A percentile compares a stretch with the other conserved stretches of the same genome.
Evolutionary conservation across 1,140 invertebrate genomes (phyloP).

Genomic region (Campoletis sonorensis): DNA sequence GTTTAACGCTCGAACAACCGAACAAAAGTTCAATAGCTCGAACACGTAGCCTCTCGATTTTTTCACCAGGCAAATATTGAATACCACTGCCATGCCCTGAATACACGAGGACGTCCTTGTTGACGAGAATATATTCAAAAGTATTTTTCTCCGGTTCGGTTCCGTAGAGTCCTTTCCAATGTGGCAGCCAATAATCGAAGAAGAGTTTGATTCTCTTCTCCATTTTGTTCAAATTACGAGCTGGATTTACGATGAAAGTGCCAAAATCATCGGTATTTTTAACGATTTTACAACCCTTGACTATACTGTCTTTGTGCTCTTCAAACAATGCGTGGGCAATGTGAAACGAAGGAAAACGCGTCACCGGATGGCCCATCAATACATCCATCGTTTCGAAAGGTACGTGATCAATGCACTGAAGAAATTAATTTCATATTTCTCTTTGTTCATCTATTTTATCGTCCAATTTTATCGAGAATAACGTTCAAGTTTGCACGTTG

Average conservation of each 20-base stretch:
- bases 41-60: slow-evolving; percentile 79
- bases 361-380: slow-evolving; percentile 80
- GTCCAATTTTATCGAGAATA: too few species aligned
- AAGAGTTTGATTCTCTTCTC: slow-evolving; percentile 82
- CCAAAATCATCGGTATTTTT: slow-evolving; percentile 66
- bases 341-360: slow-evolving; percentile 85
- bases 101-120: slow-evolving; percentile 83
- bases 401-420: slow-evolving; percentile 82
- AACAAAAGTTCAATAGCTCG: slow-evolving; percentile 82
- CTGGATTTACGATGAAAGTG: slow-evolving; percentile 83
- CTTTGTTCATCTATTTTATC: neutral
- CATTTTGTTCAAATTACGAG: slow-evolving; percentile 82
- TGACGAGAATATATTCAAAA: slow-evolving; percentile 78
- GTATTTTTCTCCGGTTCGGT: slow-evolving; percentile 77
- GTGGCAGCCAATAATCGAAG: slow-evolving; percentile 79
- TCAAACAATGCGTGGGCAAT: slow-evolving; percentile 82
- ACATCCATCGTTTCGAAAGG: slow-evolving; percentile 86
- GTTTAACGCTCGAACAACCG: slow-evolving; percentile 85
- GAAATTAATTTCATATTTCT: neutral
- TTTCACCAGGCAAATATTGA: slow-evolving; percentile 80
- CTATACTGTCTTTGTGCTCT: slow-evolving; percentile 78
- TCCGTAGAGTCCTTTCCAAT: slow-evolving; percentile 82
- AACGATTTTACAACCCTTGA: slow-evolving; percentile 78
- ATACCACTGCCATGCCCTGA: slow-evolving; percentile 88
- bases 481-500: too few species aligned